Evolutionary conservation across 1,140 invertebrate species (phyloP), one percentile per base, ranked within the genome.

Genomic region (Drosophila truncata): DNA sequence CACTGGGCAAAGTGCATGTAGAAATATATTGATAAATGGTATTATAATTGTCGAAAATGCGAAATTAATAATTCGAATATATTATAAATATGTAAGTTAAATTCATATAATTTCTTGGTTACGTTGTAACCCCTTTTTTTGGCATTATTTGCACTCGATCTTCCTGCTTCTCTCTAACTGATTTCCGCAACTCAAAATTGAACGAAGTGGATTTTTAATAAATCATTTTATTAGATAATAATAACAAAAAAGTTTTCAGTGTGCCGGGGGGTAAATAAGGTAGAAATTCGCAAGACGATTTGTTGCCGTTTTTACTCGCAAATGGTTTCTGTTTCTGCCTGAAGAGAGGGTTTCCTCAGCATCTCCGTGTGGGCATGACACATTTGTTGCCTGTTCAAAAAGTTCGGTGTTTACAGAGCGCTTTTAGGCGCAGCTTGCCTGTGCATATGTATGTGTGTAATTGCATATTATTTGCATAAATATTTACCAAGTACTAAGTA

Each of bases 381-480:
- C 71, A 78, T 84, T 84, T 83, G 81, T 84, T 76, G 71, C 63
- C 63, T 60, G 42, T 64, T 69, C 27, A 49, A 86, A 85, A 86
- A 86, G 59, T 86, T 86, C 47, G 49, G 33, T 87, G 70, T 86
- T 86, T 86, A 60, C 82, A 54, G 49, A 86, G 71, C 70, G 83
- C 82, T 86, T 79, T 87, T 79, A 76, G 83, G 78, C 78, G 61
- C 44, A 73, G 80, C 49, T 59, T 41, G 47, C 35, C 8, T 46
- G 44, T 44, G 50, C 14, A 1, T 37, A 2, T 58, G 52, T 60
- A 59, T 80, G 41, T 60, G 70, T 80, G 84, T 88, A 87, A 87
- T 87, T 87, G 83, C 80, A 87, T 87, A 87, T 83, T 82, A 87
- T 87, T 87, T 87, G 83, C 83, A 87, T 87, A 87, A 87, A 87